phyloP scores from a whole-genome alignment of 1,140 invertebrate species.

The Pseudomyrmex pallidus region DNA sequence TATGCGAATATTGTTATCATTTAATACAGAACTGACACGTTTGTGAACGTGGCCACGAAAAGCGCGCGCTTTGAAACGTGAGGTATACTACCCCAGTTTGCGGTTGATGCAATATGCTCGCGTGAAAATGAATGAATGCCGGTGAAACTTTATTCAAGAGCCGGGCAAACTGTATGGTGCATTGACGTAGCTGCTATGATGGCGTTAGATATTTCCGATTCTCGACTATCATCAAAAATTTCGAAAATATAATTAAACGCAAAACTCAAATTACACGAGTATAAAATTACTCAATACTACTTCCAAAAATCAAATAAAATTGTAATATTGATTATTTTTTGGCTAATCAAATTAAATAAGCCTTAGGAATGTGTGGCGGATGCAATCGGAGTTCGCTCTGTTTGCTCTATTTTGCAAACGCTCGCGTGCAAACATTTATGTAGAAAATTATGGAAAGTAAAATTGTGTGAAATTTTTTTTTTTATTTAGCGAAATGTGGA shows the following conservation, averaged over 20 bases:
- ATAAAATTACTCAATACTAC: no score
- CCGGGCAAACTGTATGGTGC: constrained; percentile 11
- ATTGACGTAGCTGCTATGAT: constrained; percentile 5
- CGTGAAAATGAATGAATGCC: constrained; percentile 55
- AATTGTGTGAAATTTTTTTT: constrained; percentile 44
- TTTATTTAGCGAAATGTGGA: constrained; percentile 65
- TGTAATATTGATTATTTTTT: neutral
- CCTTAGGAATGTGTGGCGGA: neutral
- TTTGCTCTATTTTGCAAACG: neutral
- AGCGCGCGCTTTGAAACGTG: neutral
- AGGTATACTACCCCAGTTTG: constrained; percentile 27
- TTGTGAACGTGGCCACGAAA: neutral
- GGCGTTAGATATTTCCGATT: neutral
- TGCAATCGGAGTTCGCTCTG: neutral
- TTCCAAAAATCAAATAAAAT: neutral
- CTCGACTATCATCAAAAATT: neutral
- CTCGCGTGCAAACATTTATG: constrained; percentile 24
- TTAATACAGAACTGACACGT: no score
- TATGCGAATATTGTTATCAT: neutral
- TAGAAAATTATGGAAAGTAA: neutral
- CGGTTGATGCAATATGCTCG: constrained; percentile 5
- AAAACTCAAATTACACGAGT: neutral
- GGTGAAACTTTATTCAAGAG: constrained; percentile 21
- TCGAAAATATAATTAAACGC: neutral
- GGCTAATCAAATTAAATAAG: neutral